Evolutionary conservation across 2,888 invertebrate species (phyloP).

Genomic region (Epirrita christyi): DNA sequence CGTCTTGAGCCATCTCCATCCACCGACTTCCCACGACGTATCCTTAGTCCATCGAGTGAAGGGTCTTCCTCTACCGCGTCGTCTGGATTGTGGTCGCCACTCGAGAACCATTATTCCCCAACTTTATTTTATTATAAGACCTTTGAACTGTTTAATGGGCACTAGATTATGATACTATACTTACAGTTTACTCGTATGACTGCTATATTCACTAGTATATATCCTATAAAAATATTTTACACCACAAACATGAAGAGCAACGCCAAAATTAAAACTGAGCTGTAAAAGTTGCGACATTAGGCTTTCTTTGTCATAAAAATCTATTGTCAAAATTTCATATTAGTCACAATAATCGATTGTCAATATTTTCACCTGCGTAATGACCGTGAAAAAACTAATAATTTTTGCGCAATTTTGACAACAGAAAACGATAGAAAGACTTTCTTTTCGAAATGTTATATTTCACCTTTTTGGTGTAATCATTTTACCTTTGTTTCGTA

Average conservation of each 20-base stretch:
- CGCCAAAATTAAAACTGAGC: slow-evolving; percentile 37
- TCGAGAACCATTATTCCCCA: too few species aligned
- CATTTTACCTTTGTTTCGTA: slow-evolving; percentile 72
- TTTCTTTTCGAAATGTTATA: slow-evolving; percentile 55
- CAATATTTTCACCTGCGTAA: slow-evolving; percentile 63
- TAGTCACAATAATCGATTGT: slow-evolving; percentile 37
- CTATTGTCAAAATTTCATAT: slow-evolving; percentile 19
- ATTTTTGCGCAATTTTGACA: slow-evolving; percentile 61
- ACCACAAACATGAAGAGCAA: slow-evolving; percentile 41
- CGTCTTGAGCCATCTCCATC: too few species aligned
- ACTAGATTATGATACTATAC: too few species aligned
- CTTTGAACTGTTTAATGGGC: too few species aligned
- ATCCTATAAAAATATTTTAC: neutral
- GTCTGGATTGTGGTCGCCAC: too few species aligned
- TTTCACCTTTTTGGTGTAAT: slow-evolving; percentile 68
- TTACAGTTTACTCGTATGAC: too few species aligned
- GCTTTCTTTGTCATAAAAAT: slow-evolving; percentile 45
- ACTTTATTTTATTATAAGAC: too few species aligned
- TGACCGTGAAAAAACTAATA: slow-evolving; percentile 58
- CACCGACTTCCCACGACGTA: too few species aligned
- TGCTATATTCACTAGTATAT: too few species aligned
- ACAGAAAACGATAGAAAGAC: slow-evolving; percentile 74
- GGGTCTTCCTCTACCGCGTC: too few species aligned
- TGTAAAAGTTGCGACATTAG: slow-evolving; percentile 35
- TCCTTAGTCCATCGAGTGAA: too few species aligned